These are phyloP conservation scores for Labroides dimidiatus DNA, from an alignment of 2,797 vertebrate species.

Conservation along the genomic window DNA sequence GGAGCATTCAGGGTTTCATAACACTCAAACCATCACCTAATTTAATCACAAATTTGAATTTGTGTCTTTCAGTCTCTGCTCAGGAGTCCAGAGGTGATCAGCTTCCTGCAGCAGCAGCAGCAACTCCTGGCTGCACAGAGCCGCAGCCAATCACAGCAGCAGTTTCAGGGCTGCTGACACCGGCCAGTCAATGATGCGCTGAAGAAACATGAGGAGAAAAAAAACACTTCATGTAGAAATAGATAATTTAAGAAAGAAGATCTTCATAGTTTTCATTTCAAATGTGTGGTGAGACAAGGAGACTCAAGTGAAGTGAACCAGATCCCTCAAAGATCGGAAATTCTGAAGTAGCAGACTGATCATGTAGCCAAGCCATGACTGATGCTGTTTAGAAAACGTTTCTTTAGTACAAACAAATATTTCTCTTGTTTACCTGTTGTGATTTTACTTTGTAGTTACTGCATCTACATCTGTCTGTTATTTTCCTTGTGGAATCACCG, in stretches of 20 bases:
- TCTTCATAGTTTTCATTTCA: conserved; percentile 3
- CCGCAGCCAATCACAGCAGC: conserved; percentile 88
- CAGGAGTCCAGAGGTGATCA: conserved; percentile 96
- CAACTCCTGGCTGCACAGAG: conserved; percentile 91
- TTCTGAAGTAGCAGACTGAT: not conserved
- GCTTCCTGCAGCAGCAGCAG: conserved; percentile 96
- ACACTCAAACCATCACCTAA: no score
- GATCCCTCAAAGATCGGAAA: not conserved
- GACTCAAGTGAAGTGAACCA: conserved; percentile 5
- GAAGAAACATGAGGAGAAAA: not conserved
- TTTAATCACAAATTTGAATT: not conserved
- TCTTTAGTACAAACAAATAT: not conserved
- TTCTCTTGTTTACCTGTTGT: not conserved
- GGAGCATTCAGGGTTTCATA: no score
- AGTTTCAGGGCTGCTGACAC: conserved; percentile 85
- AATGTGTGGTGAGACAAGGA: conserved; percentile 1
- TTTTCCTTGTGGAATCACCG: not conserved
- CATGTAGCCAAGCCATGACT: conserved; percentile 4
- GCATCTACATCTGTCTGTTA: not conserved
- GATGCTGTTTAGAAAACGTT: conserved; percentile 13
- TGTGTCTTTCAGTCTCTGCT: conserved; percentile 88
- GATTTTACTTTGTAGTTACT: not conserved
- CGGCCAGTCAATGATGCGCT: not conserved
- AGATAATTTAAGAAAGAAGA: not conserved
- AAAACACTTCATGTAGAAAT: not conserved